Evolutionary conservation across 1,140 invertebrate genomes (phyloP).

Genomic region (Alviniconcha marisindica): DNA sequence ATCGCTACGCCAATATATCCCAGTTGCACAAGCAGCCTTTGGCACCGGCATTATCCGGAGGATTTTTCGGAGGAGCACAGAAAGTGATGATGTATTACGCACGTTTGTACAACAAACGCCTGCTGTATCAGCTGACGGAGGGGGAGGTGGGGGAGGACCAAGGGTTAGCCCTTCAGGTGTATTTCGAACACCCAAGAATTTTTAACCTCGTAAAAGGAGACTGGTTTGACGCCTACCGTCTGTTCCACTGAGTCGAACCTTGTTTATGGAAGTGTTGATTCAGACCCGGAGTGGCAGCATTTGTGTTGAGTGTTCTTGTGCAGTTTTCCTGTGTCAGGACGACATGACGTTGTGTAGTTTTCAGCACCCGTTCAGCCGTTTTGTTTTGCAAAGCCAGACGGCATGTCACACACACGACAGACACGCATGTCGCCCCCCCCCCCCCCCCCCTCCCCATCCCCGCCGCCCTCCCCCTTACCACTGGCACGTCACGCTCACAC

Average conservation of each 20-base stretch:
- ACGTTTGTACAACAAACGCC: constrained; percentile 31
- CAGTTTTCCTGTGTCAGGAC: no score
- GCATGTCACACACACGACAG: no score
- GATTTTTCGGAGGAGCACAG: constrained; percentile 46
- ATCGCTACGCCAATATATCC: not conserved
- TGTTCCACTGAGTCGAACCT: constrained; percentile 30
- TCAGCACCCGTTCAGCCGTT: no score
- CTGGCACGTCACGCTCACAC: no score
- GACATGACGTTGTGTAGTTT: no score
- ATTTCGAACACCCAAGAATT: constrained; percentile 38
- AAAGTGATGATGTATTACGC: constrained; percentile 32
- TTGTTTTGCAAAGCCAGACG: no score
- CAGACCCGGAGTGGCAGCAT: no score
- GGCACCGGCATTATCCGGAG: constrained; percentile 39
- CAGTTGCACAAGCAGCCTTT: constrained; percentile 36
- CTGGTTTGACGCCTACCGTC: constrained; percentile 38
- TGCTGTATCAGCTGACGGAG: constrained; percentile 31
- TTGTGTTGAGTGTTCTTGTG: no score
- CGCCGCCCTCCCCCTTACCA: no score
- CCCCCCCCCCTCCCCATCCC: no score
- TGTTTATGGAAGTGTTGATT: no score
- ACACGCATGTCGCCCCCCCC: no score
- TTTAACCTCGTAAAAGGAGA: constrained; percentile 38
- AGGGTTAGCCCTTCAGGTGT: constrained; percentile 37
- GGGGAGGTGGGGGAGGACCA: constrained; percentile 46